These are phyloP conservation scores for Myodes glareolus DNA, from an alignment of 2,113 vertebrate species.

Conservation along the genomic window DNA sequence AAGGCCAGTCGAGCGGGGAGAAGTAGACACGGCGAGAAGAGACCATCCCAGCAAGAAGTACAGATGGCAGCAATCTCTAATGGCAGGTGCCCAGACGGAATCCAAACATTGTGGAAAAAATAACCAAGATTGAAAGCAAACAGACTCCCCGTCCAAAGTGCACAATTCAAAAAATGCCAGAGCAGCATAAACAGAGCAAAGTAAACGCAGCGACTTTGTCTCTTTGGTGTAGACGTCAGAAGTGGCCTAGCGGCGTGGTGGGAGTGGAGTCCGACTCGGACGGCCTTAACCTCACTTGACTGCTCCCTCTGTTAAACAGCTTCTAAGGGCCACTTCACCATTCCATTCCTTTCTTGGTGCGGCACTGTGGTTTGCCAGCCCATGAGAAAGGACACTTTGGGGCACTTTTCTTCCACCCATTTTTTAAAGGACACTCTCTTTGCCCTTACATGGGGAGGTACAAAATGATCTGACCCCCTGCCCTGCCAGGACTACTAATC, in stretches of 20 bases:
- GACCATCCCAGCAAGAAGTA: background rate
- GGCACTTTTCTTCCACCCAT: background rate
- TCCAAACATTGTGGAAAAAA: background rate
- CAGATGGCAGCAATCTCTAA: background rate
- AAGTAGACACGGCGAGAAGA: background rate
- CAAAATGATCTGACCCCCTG: background rate
- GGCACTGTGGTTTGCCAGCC: background rate
- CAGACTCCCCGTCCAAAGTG: background rate
- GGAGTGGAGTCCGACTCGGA: background rate
- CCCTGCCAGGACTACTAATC: background rate
- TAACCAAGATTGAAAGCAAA: background rate
- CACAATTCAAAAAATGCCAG: background rate
- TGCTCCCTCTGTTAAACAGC: background rate
- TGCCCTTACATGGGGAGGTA: background rate
- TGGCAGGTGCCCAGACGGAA: background rate
- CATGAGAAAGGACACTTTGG: background rate
- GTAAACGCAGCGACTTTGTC: background rate
- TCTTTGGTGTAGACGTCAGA: background rate
- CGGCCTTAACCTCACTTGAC: background rate
- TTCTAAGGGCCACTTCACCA: background rate
- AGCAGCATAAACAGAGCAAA: background rate
- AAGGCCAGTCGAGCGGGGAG: background rate
- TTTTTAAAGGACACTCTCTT: background rate
- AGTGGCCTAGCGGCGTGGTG: background rate
- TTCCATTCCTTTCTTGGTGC: slow-evolving; percentile 50